Conservation (phyloP, 2,888 invertebrate species). For the Eupithecia pulchellata region DNA sequence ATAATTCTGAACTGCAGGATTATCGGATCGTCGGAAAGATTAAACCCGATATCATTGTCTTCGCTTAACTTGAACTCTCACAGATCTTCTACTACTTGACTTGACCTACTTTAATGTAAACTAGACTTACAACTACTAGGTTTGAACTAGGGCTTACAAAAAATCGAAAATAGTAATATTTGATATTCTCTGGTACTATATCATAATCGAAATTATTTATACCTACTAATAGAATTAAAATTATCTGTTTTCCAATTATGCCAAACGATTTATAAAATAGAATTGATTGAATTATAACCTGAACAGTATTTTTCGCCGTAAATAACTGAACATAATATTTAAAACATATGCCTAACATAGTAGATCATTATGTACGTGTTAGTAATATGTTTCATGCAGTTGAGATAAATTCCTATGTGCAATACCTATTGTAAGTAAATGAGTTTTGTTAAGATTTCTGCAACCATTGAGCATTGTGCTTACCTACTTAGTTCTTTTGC, state of each 20-base stretch:
- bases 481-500: not conserved
- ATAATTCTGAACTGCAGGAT: conserved; percentile 12
- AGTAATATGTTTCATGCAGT: not conserved
- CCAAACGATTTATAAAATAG: too few species aligned
- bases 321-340: not conserved
- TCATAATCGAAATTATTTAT: too few species aligned
- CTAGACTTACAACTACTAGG: conserved; percentile 17
- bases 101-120: conserved; percentile 28
- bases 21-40: conserved; percentile 28
- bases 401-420: not conserved
- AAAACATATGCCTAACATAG: not conserved
- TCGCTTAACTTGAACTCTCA: conserved; percentile 22
- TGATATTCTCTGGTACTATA: too few species aligned
- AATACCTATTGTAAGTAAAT: not conserved
- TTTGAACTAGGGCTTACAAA: too few species aligned
- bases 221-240: too few species aligned
- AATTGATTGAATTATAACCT: not conserved
- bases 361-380: too few species aligned
- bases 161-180: too few species aligned
- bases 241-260: too few species aligned
- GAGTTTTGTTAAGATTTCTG: conserved; percentile 8
- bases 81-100: too few species aligned
- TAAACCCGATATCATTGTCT: conserved; percentile 27
- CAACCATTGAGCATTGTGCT: not conserved
- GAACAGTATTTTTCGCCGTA: not conserved